Evolutionary conservation across 1,140 invertebrate species (phyloP).

Genomic region (Oryzaephilus surinamensis): DNA sequence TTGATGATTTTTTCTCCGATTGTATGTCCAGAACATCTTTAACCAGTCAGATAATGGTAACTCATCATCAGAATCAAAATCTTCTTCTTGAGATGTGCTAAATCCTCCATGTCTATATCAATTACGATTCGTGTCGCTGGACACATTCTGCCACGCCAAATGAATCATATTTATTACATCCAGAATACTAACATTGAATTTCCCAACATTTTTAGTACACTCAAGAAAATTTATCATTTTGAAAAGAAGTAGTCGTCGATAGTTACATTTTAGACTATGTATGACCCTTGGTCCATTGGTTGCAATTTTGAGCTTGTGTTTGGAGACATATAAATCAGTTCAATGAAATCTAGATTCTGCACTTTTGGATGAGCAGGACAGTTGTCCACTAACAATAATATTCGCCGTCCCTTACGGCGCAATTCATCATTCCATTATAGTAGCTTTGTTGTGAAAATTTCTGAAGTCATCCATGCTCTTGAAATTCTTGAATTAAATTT

Average conservation of each 20-base stretch:
- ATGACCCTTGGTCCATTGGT: slow-evolving; percentile 5
- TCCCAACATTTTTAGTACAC: background rate
- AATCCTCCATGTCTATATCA: slow-evolving; percentile 7
- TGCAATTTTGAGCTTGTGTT: slow-evolving; percentile 11
- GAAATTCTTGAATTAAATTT: slow-evolving; percentile 37
- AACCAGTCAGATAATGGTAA: slow-evolving; percentile 1
- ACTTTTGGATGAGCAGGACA: slow-evolving; percentile 10
- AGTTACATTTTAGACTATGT: slow-evolving; percentile 8
- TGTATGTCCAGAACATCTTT: too few relatives aligned
- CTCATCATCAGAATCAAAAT: slow-evolving; percentile 6
- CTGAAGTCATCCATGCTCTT: slow-evolving; percentile 37
- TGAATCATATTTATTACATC: slow-evolving; percentile 5
- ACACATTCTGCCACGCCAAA: slow-evolving; percentile 4
- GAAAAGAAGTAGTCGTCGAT: slow-evolving; percentile 5
- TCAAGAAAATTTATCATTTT: slow-evolving; percentile 10
- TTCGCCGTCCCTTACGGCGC: slow-evolving; percentile 4
- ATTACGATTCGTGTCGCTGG: slow-evolving; percentile 3
- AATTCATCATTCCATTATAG: slow-evolving; percentile 10
- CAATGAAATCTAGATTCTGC: slow-evolving; percentile 1
- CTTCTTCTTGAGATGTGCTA: slow-evolving; percentile 1
- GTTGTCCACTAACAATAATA: slow-evolving; percentile 15
- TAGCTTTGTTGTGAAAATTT: background rate
- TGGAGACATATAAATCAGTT: slow-evolving; percentile 11
- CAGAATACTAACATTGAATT: slow-evolving; percentile 3
- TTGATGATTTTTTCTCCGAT: too few relatives aligned